These are phyloP conservation scores for Coptodon bakossiorum DNA, from an alignment of 2,113 vertebrate species.

Conservation along the genomic window DNA sequence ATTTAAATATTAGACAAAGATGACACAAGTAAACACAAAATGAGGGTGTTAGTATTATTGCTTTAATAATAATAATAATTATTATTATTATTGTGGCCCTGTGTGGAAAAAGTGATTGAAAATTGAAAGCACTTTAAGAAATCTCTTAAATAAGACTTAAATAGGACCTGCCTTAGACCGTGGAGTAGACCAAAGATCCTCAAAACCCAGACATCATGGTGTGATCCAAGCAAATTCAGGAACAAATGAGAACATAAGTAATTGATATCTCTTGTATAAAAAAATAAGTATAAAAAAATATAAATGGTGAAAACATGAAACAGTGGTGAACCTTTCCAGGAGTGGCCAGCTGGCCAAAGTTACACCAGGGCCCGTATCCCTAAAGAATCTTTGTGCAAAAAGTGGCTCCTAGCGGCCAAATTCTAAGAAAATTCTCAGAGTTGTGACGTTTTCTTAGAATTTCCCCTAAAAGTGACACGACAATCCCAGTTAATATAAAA, in stretches of 20 bases:
- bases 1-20: not conserved
- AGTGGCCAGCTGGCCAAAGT: not conserved
- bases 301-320: not conserved
- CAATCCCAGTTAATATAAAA: too few species aligned
- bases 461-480: too few species aligned
- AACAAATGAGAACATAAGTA: not conserved
- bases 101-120: not conserved
- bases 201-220: not conserved
- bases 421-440: too few species aligned
- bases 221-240: not conserved
- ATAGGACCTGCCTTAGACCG: not conserved
- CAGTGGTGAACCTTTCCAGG: not conserved
- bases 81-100: not conserved
- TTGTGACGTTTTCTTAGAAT: too few species aligned
- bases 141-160: not conserved
- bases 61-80: fast-evolving
- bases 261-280: not conserved
- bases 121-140: not conserved
- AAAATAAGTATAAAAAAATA: not conserved
- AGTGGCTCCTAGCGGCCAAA: too few species aligned
- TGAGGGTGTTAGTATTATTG: not conserved
- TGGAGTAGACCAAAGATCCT: not conserved
- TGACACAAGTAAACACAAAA: not conserved
- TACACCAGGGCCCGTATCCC: too few species aligned
- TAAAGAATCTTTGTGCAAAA: too few species aligned